Evolutionary conservation across 1,140 invertebrate genomes (phyloP).

Genomic region (Drosophila pandora): DNA sequence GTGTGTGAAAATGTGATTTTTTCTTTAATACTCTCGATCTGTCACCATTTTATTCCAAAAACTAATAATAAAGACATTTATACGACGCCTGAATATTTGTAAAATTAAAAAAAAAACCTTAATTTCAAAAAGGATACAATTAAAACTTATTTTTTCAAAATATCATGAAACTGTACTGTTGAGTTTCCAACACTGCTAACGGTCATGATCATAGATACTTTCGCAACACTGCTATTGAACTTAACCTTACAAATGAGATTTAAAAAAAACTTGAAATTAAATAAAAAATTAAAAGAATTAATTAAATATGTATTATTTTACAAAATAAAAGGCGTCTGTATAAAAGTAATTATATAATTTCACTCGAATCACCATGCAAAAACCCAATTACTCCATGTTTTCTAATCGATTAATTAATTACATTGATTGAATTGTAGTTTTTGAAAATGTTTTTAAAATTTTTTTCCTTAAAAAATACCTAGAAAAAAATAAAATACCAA

Average conservation of each 20-base stretch:
- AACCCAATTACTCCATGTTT: constrained; percentile 13
- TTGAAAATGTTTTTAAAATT: neutral
- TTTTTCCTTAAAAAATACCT: neutral
- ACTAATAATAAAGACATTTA: constrained; percentile 13
- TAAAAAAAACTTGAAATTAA: neutral
- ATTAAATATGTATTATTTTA: neutral
- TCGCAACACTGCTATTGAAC: neutral
- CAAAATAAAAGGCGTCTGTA: neutral
- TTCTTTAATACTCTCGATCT: neutral
- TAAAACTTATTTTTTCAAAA: neutral
- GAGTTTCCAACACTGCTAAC: no score
- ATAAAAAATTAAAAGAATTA: neutral
- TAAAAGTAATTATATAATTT: neutral
- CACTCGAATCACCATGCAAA: constrained; percentile 16
- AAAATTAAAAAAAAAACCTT: neutral
- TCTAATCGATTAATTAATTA: constrained; percentile 7
- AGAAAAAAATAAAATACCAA: neutral
- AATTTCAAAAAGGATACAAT: no score
- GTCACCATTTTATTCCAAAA: neutral
- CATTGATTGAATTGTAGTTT: constrained; percentile 32
- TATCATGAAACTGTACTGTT: no score
- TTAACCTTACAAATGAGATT: neutral
- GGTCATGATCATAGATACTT: neutral
- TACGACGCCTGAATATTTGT: constrained; percentile 1
- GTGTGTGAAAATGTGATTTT: constrained; percentile 26